Conservation (phyloP, 2,797 vertebrate species). For the Eulemur albifrons region DNA sequence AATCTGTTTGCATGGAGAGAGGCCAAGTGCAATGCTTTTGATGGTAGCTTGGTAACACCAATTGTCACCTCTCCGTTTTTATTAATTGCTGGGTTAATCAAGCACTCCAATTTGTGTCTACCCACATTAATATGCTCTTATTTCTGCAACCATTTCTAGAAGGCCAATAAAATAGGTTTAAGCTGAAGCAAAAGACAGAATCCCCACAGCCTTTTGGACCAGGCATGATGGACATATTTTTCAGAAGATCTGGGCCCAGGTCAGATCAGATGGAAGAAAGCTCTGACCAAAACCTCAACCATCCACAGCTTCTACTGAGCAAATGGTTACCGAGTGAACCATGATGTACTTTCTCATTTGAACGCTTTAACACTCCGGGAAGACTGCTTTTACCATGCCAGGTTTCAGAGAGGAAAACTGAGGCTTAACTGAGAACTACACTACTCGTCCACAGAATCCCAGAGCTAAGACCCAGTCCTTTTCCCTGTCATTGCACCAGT, state of each 20-base stretch:
- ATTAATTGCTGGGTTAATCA: conserved; percentile 69
- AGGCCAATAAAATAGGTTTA: background rate
- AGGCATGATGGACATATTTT: background rate
- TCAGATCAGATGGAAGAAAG: background rate
- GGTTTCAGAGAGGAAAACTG: background rate
- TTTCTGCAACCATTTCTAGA: background rate
- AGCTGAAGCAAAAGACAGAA: background rate
- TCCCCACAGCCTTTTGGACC: background rate
- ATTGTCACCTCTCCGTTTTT: conserved; percentile 64
- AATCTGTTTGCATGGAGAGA: conserved; percentile 53
- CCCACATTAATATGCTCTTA: background rate
- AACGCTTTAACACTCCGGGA: accelerated
- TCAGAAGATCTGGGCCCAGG: background rate
- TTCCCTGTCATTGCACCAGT: background rate
- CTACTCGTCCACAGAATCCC: background rate
- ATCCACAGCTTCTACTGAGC: background rate
- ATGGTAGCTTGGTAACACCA: conserved; percentile 21
- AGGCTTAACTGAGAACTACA: background rate
- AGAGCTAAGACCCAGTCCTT: accelerated
- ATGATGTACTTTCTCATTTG: accelerated
- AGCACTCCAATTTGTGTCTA: conserved; percentile 48
- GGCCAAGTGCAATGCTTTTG: conserved; percentile 20
- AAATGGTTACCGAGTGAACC: background rate
- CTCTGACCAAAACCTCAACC: background rate
- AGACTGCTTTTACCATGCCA: background rate